These are phyloP conservation scores for Nettapus auritus DNA, from an alignment of 2,113 vertebrate genomes.

Conservation along the genomic window DNA sequence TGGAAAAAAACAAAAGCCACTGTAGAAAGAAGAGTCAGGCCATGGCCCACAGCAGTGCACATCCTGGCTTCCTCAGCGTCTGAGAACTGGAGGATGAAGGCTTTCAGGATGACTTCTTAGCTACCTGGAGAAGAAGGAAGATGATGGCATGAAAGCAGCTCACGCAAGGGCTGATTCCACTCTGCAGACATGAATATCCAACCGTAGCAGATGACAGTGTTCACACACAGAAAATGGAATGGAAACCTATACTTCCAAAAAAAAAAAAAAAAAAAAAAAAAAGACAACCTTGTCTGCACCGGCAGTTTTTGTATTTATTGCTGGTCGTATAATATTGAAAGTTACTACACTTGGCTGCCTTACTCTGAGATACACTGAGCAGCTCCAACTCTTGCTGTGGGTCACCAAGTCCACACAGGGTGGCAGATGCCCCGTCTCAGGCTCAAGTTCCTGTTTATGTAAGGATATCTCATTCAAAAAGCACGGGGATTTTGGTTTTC, in stretches of 20 bases:
- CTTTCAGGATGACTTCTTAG: not conserved
- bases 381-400: not conserved
- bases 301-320: not conserved
- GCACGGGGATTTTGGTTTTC: not conserved
- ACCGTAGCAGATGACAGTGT: not conserved
- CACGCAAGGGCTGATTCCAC: not conserved
- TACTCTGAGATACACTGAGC: not conserved
- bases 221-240: not conserved
- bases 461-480: not conserved
- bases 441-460: not conserved
- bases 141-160: not conserved
- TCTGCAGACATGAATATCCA: not conserved
- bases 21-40: not conserved
- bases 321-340: not conserved
- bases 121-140: not conserved
- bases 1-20: not conserved
- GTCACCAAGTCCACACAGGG: not conserved
- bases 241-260: not conserved
- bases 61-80: not conserved
- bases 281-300: not conserved
- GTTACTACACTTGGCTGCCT: not conserved
- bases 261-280: not conserved
- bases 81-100: not conserved
- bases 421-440: not conserved
- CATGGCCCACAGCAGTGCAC: fast-evolving